Evolutionary conservation across 2,113 vertebrate genomes (phyloP).

Genomic region (Patagioenas fasciata): DNA sequence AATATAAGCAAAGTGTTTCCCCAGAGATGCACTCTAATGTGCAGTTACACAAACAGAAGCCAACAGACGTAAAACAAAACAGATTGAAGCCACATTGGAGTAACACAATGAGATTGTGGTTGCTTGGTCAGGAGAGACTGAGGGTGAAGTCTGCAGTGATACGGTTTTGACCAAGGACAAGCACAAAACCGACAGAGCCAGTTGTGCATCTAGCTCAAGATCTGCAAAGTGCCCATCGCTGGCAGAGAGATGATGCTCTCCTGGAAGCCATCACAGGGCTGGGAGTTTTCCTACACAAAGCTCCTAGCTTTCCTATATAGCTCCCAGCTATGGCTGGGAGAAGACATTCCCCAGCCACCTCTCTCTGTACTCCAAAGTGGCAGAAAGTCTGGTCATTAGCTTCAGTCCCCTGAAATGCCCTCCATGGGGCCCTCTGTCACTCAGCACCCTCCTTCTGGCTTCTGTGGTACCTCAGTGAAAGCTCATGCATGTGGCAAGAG

Average conservation of each 20-base stretch:
- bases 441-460: not conserved
- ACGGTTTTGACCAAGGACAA: not conserved
- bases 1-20: not conserved
- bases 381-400: not conserved
- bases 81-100: fast-evolving
- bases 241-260: not conserved
- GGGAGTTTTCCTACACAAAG: not conserved
- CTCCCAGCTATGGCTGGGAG: not conserved
- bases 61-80: not conserved
- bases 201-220: not conserved
- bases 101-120: fast-evolving
- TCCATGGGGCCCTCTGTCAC: not conserved
- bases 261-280: not conserved
- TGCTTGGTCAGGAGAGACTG: not conserved
- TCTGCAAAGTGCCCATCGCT: not conserved
- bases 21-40: not conserved
- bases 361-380: not conserved
- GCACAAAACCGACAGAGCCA: not conserved
- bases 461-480: not conserved
- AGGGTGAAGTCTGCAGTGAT: not conserved
- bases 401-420: not conserved
- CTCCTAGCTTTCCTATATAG: not conserved
- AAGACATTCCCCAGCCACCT: not conserved
- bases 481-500: not conserved
- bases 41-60: not conserved